Conservation (phyloP, 2,888 invertebrate species). For the Priocnemis perturbator region DNA sequence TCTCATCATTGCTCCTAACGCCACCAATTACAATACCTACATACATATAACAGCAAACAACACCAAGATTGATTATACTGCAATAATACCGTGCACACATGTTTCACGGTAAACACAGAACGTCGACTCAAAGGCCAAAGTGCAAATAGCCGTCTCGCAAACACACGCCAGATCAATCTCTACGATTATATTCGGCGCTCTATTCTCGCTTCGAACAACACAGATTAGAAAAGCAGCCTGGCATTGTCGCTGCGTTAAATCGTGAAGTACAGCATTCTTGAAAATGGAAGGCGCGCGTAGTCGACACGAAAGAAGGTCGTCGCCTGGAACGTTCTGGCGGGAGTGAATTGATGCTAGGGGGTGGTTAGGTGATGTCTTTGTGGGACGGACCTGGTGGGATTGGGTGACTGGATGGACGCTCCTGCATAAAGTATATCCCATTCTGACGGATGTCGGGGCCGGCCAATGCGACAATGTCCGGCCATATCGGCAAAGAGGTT, state of each 20-base stretch:
- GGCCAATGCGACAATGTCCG: constrained; percentile 30
- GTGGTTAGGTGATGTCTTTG: not conserved
- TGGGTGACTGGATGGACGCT: constrained; percentile 21
- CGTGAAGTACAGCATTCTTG: not conserved
- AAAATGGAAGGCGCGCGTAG: not conserved
- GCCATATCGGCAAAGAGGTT: constrained; percentile 30
- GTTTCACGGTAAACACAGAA: too few relatives aligned
- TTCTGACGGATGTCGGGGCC: constrained; percentile 8
- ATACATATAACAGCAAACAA: too few relatives aligned
- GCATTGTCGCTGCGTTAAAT: constrained; percentile 63
- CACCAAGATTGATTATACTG: too few relatives aligned
- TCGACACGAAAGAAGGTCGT: not conserved
- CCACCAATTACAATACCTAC: too few relatives aligned
- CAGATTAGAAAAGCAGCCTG: constrained; percentile 57
- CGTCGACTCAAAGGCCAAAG: too few relatives aligned
- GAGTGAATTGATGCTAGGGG: not conserved
- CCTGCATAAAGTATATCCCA: constrained; percentile 19
- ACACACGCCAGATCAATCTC: too few relatives aligned
- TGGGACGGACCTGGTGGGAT: too few relatives aligned
- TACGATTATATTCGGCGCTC: too few relatives aligned
- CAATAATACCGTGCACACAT: too few relatives aligned
- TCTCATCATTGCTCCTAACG: too few relatives aligned
- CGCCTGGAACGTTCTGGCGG: not conserved
- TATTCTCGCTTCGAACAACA: too few relatives aligned
- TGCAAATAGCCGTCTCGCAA: too few relatives aligned